These are phyloP conservation scores for Phaenicophaeus curvirostris DNA, from an alignment of 2,797 vertebrate species.

Conservation along the genomic window DNA sequence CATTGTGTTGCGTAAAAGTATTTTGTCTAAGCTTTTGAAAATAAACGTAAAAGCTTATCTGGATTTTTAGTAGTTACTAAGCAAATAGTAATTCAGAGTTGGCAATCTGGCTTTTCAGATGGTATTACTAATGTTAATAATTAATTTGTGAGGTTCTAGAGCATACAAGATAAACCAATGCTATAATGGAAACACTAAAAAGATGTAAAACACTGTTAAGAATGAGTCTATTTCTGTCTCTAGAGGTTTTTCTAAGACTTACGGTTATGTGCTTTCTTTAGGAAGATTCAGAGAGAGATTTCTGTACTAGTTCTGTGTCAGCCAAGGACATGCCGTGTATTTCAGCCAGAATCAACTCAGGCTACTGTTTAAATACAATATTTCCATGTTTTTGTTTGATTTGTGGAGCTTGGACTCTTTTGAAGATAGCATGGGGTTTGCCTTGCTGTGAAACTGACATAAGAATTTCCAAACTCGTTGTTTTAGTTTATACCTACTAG, in stretches of 20 bases:
- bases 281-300: background rate
- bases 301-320: background rate
- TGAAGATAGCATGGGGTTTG: background rate
- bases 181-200: background rate
- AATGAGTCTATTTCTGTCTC: background rate
- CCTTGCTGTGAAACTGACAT: background rate
- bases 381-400: background rate
- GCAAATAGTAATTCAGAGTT: background rate
- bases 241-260: background rate
- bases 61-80: background rate
- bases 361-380: background rate
- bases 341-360: background rate
- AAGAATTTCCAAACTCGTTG: background rate
- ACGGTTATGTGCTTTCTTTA: background rate
- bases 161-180: background rate
- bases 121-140: background rate
- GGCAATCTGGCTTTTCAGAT: background rate
- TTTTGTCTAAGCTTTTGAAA: background rate
- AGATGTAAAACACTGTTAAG: background rate
- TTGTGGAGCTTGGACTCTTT: background rate
- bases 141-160: background rate
- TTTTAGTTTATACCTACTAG: background rate
- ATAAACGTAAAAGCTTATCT: background rate
- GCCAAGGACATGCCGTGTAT: background rate
- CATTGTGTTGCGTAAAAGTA: accelerated